These are phyloP conservation scores for Carcina quercana DNA, from an alignment of 2,888 invertebrate species.

Conservation along the genomic window DNA sequence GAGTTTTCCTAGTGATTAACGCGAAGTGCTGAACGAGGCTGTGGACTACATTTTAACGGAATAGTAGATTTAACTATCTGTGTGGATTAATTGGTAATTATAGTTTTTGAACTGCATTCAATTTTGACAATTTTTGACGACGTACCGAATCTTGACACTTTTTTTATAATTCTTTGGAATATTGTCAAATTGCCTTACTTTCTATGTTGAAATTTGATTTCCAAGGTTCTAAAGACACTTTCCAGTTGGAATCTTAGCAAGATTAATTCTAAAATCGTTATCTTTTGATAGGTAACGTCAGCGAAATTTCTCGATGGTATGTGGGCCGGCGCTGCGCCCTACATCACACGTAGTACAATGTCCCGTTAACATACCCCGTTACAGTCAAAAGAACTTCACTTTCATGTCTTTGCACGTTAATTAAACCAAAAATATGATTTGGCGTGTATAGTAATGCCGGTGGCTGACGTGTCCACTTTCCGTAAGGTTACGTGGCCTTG, in stretches of 20 bases:
- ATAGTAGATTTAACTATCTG: conserved; percentile 23
- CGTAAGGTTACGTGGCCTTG: conserved; percentile 40
- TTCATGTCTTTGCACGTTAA: too few relatives aligned
- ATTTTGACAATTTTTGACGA: too few relatives aligned
- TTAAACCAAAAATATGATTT: too few relatives aligned
- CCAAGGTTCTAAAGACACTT: too few relatives aligned
- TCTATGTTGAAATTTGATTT: neutral
- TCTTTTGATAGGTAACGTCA: conserved; percentile 18
- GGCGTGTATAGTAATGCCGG: conserved; percentile 17
- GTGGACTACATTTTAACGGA: conserved; percentile 32
- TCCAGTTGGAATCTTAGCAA: conserved; percentile 2
- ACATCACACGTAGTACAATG: conserved; percentile 24
- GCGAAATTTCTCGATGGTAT: conserved; percentile 52
- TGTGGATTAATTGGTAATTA: conserved; percentile 35
- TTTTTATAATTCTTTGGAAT: too few relatives aligned
- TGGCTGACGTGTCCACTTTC: conserved; percentile 38
- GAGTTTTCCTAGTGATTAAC: conserved; percentile 38
- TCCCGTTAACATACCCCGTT: conserved; percentile 46
- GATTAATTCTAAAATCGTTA: conserved; percentile 10
- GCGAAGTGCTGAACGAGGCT: conserved; percentile 51
- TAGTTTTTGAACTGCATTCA: conserved; percentile 10
- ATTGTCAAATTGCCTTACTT: too few relatives aligned
- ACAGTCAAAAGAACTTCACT: too few relatives aligned
- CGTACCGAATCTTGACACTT: too few relatives aligned
- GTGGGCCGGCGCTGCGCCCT: conserved; percentile 46